phyloP scores from a whole-genome alignment of 2,797 vertebrate species.

The Myotis vivesi region DNA sequence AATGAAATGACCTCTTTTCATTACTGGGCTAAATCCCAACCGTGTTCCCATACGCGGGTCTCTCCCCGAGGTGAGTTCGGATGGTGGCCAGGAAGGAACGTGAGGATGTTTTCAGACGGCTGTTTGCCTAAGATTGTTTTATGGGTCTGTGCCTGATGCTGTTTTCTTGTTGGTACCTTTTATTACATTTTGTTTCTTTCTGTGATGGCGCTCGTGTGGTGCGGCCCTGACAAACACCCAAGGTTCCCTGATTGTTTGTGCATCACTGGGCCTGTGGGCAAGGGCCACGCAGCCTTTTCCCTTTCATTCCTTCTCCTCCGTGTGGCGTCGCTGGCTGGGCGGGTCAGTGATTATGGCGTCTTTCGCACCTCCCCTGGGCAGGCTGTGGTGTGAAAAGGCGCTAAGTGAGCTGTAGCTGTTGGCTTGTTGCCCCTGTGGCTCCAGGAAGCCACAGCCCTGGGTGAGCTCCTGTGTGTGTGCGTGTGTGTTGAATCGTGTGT shows the following conservation, averaged over 20 bases:
- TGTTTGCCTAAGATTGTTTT: neutral
- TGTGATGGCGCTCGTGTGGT: neutral
- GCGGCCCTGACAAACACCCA: neutral
- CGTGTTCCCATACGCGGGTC: neutral
- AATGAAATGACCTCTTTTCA: neutral
- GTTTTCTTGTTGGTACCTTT: neutral
- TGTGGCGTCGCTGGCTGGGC: conserved; percentile 45
- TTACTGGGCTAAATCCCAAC: neutral
- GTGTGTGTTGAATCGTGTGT: too few relatives aligned
- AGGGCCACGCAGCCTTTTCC: neutral
- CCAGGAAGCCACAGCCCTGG: neutral
- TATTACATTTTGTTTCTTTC: neutral
- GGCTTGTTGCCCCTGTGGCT: conserved; percentile 35
- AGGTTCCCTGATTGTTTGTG: conserved; percentile 32
- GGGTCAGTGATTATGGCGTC: neutral
- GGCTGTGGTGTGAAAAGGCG: conserved; percentile 70
- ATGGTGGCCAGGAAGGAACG: neutral
- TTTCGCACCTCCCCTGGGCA: conserved; percentile 65
- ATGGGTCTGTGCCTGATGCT: neutral
- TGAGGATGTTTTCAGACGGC: neutral
- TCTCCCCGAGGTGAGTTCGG: conserved; percentile 14
- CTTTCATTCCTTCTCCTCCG: conserved; percentile 61
- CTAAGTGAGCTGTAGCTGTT: conserved; percentile 76
- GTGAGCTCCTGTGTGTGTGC: neutral
- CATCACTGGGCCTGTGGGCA: neutral